Evolutionary conservation across 2,888 invertebrate species (phyloP).

Genomic region (Drosophila helvetica): DNA sequence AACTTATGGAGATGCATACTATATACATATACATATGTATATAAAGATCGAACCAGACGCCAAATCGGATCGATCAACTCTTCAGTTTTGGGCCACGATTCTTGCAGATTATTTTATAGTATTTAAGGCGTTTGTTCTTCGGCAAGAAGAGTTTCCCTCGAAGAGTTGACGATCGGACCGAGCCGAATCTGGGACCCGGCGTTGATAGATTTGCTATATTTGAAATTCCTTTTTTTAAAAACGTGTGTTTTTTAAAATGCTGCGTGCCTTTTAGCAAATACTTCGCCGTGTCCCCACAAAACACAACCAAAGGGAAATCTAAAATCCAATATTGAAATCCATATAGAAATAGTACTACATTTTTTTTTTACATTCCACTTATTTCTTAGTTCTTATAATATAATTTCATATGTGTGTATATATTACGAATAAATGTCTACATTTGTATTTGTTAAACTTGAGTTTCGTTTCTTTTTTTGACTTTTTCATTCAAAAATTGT

Average conservation of each 20-base stretch:
- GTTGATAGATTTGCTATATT: constrained; percentile 65
- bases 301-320: constrained; percentile 21
- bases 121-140: constrained; percentile 73
- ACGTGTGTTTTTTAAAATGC: constrained; percentile 86
- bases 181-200: constrained; percentile 40
- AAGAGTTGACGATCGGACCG: constrained; percentile 10
- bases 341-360: constrained; percentile 41
- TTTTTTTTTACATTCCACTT: constrained; percentile 40
- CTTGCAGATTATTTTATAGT: constrained; percentile 70
- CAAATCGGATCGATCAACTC: constrained; percentile 27
- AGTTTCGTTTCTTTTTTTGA: constrained; percentile 35
- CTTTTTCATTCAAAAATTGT: constrained; percentile 30
- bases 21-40: constrained; percentile 28
- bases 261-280: constrained; percentile 93
- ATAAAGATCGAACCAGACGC: constrained; percentile 20
- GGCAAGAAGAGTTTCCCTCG: constrained; percentile 16
- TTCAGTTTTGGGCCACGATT: constrained; percentile 16
- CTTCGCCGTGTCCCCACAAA: constrained; percentile 71
- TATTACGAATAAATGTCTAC: constrained; percentile 53
- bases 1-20: constrained; percentile 32
- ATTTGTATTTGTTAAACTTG: constrained; percentile 58
- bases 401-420: constrained; percentile 58
- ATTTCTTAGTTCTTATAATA: constrained; percentile 42
- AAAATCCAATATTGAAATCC: constrained; percentile 18
- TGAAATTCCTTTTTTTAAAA: constrained; percentile 74